A percentile compares a stretch with the other conserved stretches of the same genome.
Evolutionary conservation across 1,140 invertebrate species (phyloP).

Genomic region (Zaprionus kolodkinae): DNA sequence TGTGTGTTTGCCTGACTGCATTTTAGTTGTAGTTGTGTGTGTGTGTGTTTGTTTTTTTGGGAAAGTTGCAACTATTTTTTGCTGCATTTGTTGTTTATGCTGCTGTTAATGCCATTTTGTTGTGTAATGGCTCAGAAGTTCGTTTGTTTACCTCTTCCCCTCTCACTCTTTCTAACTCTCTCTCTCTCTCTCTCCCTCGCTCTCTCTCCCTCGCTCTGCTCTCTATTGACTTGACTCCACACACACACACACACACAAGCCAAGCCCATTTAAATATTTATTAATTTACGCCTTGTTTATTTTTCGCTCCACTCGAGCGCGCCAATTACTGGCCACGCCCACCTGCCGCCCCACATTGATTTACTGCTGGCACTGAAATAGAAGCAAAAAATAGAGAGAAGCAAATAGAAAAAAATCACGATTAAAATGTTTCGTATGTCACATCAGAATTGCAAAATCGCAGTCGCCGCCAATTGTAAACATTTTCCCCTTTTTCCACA

Average conservation of each 20-base stretch:
- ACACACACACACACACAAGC: not conserved
- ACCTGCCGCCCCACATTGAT: slow-evolving; percentile 31
- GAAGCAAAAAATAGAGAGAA: not conserved
- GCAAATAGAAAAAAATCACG: not conserved
- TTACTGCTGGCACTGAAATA: slow-evolving; percentile 24
- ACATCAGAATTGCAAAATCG: slow-evolving; percentile 53
- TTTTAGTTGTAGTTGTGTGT: slow-evolving; percentile 40
- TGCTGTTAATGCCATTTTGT: slow-evolving; percentile 68
- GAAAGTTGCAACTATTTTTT: not conserved
- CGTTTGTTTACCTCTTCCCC: slow-evolving; percentile 38
- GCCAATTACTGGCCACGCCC: slow-evolving; percentile 27
- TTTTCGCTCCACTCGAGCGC: slow-evolving; percentile 49
- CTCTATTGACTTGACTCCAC: slow-evolving; percentile 42
- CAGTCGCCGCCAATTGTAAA: slow-evolving; percentile 53
- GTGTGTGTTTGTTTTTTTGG: slow-evolving; percentile 12
- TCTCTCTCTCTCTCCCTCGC: slow-evolving; percentile 7
- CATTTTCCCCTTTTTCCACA: not conserved
- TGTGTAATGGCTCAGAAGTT: slow-evolving; percentile 74
- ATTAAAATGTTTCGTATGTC: slow-evolving; percentile 1
- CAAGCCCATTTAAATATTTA: slow-evolving; percentile 65
- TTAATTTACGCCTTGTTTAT: slow-evolving; percentile 69
- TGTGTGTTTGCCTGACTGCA: slow-evolving; percentile 25
- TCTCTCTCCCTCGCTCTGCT: slow-evolving; percentile 7
- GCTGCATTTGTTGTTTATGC: slow-evolving; percentile 26
- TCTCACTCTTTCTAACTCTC: not conserved